Base-by-base conservation (phyloP, 1,140 invertebrate species). In the Metopolophium dirhodum region DNA sequence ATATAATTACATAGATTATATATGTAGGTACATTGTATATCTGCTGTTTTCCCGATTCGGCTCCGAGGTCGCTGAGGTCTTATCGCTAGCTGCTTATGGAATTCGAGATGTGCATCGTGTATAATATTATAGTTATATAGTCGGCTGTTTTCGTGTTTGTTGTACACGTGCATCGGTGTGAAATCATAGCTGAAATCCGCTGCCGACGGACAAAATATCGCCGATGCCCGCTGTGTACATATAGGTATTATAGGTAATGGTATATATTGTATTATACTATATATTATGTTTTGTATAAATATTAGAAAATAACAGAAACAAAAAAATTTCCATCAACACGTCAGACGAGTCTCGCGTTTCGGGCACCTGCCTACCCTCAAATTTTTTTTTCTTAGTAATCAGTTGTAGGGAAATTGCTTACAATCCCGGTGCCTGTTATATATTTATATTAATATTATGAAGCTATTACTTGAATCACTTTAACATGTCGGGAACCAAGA, bases 11-110 rank as follows among this genome's bases (percentile, higher is more conserved):
- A 85, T 26, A 85, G 8, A 45, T 45, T 45, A 86, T 86, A 30
- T 30, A 85, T 22, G 11, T 11, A 51, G 8, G n/a, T 26, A n/a
- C 6, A 45, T 20, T 87, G 30, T 47, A 86, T 47, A 87, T 88
- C 47, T 49, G 30, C 30, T 2, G 30, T 88, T 88, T 88, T 49
- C 86, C 47, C 86, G 47, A 88, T n/a, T 88, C 86, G 30, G 30
- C 30, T 30, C 30, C 86, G 30, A 88, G 86, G 86, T 88, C 86
- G 85, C 11, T 30, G 45, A 3, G 30, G 45, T 45, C 30, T 49
- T 88, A 88, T 88, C 61, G 61, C 61, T 77, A 77, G 61, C 86
- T 88, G 86, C 47, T 88, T 88, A 49, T 51, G 86, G 86, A 88
- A 88, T 88, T 88, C 47, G n/a, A n/a, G 26, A 45, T 85, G 83